Base-by-base conservation (phyloP, 2,797 vertebrate species). In the Hypotaenidia okinawae region DNA sequence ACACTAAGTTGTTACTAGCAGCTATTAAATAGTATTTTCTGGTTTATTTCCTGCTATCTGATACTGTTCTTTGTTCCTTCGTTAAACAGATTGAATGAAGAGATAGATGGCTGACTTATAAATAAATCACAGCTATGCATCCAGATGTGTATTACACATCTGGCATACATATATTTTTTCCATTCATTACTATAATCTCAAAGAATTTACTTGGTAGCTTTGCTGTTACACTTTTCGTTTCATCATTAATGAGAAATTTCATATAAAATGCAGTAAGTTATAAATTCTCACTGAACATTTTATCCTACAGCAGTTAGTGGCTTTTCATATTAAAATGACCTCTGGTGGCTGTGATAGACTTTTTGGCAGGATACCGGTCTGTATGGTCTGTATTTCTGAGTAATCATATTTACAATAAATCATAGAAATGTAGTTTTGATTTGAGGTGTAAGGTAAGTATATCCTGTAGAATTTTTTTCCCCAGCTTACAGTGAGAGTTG, bases 131-230 rank as follows among this genome's bases (percentile, higher is more conserved):
- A 41, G 11, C 25, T 73, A 3, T 37, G 32, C 25, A 10, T 57
- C 39, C 39, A 62, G 37, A 27, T 52, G 11, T 37, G 3, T 37
- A 8, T 76, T 55, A 45, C 14, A n/a, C 6, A 30, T 12, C 27
- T 22, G 49, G 25, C 4, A 1, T 43, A n/a, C 1, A 4, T 25
- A 13, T 41, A 21, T 79, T 83, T 86, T 19, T 61, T 52, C 39
- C 9, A 7, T 47, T 13, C 0, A 0, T 24, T 43, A 1, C 47
- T 63, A 23, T 30, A 41, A 62, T 66, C 15, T 66, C 13, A 37
- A 49, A 39, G 18, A 73, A 27, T 32, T 78, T 7, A 37, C 59
- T 45, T 27, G 24, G 14, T 66, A 52, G 30, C 22, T 83, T 35
- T 47, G 9, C 52, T 69, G 1, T 55, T 75, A 19, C 3, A 24